Percentiles rank a stretch among this genome's conserved stretches.
These are phyloP conservation scores for Seira sanloemensis DNA, from an alignment of 2,888 invertebrate genomes.

Conservation along the genomic window DNA sequence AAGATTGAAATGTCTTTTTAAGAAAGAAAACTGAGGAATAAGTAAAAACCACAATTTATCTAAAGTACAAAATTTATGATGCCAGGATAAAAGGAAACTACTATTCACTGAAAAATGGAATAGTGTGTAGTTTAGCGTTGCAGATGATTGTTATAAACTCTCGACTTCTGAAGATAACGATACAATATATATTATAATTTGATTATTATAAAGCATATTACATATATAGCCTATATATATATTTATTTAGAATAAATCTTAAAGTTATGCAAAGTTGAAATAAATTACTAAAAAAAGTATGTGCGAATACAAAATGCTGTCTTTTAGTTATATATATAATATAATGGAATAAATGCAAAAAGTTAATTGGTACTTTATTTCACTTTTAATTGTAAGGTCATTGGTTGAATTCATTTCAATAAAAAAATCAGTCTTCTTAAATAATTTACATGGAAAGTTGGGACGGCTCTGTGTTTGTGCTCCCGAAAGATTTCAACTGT, in stretches of 20 bases:
- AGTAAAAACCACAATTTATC: slow-evolving; percentile 72
- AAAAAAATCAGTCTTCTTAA: too few species aligned
- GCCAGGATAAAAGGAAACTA: slow-evolving; percentile 67
- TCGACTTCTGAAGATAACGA: background rate
- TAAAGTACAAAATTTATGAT: slow-evolving; percentile 74
- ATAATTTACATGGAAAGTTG: too few species aligned
- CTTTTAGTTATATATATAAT: background rate
- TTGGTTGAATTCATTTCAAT: too few species aligned
- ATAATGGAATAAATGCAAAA: background rate
- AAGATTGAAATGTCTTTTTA: slow-evolving; percentile 22
- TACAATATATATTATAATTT: background rate
- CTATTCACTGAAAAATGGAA: slow-evolving; percentile 28
- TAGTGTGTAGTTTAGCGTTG: slow-evolving; percentile 7
- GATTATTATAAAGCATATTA: background rate
- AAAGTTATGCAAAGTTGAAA: background rate
- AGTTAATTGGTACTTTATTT: background rate
- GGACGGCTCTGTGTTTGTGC: too few species aligned
- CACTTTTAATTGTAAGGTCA: too few species aligned
- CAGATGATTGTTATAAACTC: slow-evolving; percentile 18
- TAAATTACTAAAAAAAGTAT: background rate
- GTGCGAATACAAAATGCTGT: background rate
- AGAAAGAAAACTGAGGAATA: slow-evolving; percentile 37
- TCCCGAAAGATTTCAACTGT: too few species aligned
- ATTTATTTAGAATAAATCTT: background rate
- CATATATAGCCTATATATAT: background rate